These are phyloP conservation scores for Hippasteria phrygiana DNA, from an alignment of 53 echinoderm and acorn worm species.

Conservation along the genomic window DNA sequence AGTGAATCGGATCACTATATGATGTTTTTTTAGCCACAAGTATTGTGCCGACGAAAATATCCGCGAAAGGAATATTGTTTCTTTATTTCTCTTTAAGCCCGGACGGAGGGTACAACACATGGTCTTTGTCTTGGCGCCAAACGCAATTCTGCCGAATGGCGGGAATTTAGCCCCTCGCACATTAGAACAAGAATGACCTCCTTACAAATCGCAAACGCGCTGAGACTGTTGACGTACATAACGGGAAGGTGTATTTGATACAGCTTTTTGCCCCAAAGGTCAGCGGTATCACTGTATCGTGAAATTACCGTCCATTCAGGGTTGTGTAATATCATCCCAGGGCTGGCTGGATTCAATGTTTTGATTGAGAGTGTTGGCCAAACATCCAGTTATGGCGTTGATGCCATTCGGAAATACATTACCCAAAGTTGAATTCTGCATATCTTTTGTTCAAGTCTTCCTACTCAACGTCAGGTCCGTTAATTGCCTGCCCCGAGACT, in stretches of 20 bases:
- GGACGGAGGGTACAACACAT: neutral
- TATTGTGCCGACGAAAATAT: slow-evolving; percentile 10
- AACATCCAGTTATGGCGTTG: no score
- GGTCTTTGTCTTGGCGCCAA: neutral
- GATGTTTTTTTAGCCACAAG: neutral
- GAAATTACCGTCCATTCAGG: neutral
- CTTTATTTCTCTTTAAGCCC: neutral
- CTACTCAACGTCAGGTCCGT: no score
- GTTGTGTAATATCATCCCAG: neutral
- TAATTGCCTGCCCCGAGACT: no score
- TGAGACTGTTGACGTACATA: neutral
- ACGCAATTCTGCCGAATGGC: no score
- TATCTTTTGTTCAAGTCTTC: no score
- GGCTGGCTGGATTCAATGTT: neutral
- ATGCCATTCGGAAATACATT: no score
- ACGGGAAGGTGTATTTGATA: neutral
- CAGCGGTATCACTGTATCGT: neutral
- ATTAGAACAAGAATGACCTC: neutral
- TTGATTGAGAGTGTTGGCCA: neutral
- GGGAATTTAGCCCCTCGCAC: neutral
- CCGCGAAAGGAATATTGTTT: slow-evolving; percentile 13
- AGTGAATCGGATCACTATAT: neutral
- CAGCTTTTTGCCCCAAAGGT: neutral
- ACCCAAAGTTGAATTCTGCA: no score
- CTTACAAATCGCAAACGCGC: neutral